These are phyloP conservation scores for Xiphorhynchus erythropygius DNA, from an alignment of 2,797 vertebrate genomes.

Conservation along the genomic window DNA sequence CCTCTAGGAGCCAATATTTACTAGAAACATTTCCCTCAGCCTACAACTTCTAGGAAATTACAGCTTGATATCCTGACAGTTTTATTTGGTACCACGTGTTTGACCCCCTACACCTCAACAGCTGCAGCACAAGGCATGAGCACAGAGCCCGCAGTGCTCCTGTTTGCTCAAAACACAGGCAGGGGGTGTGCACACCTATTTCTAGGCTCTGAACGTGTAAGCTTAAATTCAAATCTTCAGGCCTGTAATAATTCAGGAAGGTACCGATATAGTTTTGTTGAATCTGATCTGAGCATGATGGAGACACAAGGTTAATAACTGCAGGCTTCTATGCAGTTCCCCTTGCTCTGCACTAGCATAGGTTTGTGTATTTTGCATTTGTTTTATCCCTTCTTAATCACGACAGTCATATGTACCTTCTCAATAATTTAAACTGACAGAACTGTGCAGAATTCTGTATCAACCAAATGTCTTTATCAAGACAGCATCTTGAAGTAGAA, in stretches of 20 bases:
- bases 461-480: background rate
- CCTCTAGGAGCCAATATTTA: background rate
- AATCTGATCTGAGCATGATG: background rate
- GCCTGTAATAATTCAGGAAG: background rate
- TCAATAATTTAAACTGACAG: constrained; percentile 2
- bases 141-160: background rate
- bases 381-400: background rate
- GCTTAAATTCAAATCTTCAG: background rate
- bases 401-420: background rate
- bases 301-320: background rate
- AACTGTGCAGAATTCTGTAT: background rate
- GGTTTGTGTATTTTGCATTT: background rate
- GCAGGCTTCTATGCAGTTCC: background rate
- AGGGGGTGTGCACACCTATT: background rate
- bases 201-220: background rate
- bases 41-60: background rate
- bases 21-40: background rate
- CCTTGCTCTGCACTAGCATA: background rate
- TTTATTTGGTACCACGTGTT: background rate
- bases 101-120: background rate
- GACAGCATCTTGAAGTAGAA: background rate
- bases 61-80: background rate
- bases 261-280: background rate
- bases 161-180: background rate
- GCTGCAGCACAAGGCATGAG: background rate